Base-by-base conservation (phyloP, 2,113 vertebrate genomes). In the Brachyhypopomus gauderio region DNA sequence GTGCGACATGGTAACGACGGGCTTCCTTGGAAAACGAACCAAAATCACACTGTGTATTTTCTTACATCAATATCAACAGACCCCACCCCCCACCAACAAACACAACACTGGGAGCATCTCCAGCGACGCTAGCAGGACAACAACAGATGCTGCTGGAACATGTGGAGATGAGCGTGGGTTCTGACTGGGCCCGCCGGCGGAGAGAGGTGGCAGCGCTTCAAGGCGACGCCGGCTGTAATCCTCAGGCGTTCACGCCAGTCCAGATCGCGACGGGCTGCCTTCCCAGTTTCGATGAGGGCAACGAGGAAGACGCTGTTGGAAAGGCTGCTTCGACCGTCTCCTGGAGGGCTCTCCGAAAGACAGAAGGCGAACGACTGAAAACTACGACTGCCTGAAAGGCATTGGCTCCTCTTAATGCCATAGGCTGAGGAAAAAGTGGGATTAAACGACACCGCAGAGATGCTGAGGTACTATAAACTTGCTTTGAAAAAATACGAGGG, bases 231-330 rank as follows among this genome's bases (percentile, higher is more conserved):
- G 48, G 41, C 22, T 75, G n/a, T 6, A 0, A 75, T 62, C 58
- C 30, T 30, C n/a, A 1, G n/a, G 55, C 11, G 19, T 73, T 75
- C 45, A 81, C 41, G 56, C 17, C 20, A 59, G 67, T 59, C 72
- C 72, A 81, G 72, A 64, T 67, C 48, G 58, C 55, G 59, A 25
- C 22, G 4, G 48, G 72, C 16, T 36, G 58, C 45, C 52, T 75
- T 58, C n/a, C 20, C 41, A 20, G 52, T 52, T 74, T 23, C 27
- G 38, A 52, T 56, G 38, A 70, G 23, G 55, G 48, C 34, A 41
- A 14, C 63, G n/a, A 58, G 16, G n/a, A 22, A 7, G 20, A 19
- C 23, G 36, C 45, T 36, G 78, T 41, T 5, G 38, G 62, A 27
- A 48, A 73, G 60, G 14, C 48, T 22, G 7, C 27, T 73, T 20